phyloP scores from a whole-genome alignment of 2,888 invertebrate genomes.

The Nephrotoma appendiculata region DNA sequence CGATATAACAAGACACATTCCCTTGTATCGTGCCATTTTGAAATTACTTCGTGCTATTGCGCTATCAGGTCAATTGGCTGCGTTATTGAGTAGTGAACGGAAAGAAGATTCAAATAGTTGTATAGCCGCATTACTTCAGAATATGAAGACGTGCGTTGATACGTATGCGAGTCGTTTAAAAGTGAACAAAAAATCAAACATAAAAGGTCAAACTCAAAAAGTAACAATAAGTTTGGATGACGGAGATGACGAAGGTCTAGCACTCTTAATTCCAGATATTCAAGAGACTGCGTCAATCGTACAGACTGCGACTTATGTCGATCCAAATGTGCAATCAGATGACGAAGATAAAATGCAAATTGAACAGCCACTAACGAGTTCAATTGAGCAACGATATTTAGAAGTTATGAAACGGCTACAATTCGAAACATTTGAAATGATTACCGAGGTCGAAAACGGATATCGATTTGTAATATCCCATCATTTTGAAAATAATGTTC shows the following conservation, averaged over 20 bases:
- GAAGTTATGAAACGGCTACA: slow-evolving; percentile 79
- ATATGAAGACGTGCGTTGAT: slow-evolving; percentile 85
- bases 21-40: slow-evolving; percentile 75
- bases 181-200: slow-evolving; percentile 45
- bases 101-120: slow-evolving; percentile 38
- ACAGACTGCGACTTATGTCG: slow-evolving; percentile 27
- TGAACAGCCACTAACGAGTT: slow-evolving; percentile 37
- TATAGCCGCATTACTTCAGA: slow-evolving; percentile 61
- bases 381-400: slow-evolving; percentile 64
- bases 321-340: slow-evolving; percentile 14
- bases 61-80: slow-evolving; percentile 42
- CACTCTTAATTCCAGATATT: slow-evolving; percentile 79
- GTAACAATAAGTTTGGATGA: slow-evolving; percentile 40
- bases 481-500: slow-evolving; percentile 77
- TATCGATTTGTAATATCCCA: slow-evolving; percentile 76
- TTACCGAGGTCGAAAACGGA: slow-evolving; percentile 60
- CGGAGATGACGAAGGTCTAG: slow-evolving; percentile 80
- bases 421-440: slow-evolving; percentile 89
- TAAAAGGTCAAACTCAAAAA: slow-evolving; percentile 31
- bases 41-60: slow-evolving; percentile 66
- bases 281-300: slow-evolving; percentile 40
- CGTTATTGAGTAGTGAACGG: slow-evolving; percentile 46
- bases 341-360: slow-evolving; percentile 23
- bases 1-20: slow-evolving; percentile 95
- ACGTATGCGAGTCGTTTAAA: slow-evolving; percentile 76